phyloP scores from a whole-genome alignment of 2,888 invertebrate genomes.

The Thereva nobilitata region DNA sequence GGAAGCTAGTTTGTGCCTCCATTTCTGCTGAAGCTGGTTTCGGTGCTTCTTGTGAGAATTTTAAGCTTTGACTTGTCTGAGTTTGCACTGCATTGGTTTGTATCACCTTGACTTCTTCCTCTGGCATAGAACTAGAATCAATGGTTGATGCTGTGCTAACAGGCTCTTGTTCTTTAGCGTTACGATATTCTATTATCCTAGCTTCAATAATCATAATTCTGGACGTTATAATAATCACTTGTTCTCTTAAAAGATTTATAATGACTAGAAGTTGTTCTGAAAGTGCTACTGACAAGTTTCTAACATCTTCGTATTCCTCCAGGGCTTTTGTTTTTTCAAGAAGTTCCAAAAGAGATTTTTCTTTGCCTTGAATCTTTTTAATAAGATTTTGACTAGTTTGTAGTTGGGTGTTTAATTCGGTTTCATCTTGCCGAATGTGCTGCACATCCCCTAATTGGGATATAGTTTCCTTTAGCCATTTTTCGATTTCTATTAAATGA shows the following conservation, averaged over 20 bases:
- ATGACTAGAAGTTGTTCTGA: slow-evolving; percentile 64
- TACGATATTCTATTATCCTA: slow-evolving; percentile 57
- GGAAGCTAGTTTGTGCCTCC: slow-evolving; percentile 67
- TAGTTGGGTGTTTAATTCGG: slow-evolving; percentile 61
- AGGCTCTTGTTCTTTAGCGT: slow-evolving; percentile 43
- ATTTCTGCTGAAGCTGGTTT: slow-evolving; percentile 62
- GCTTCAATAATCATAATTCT: slow-evolving; percentile 63
- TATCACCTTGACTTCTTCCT: slow-evolving; percentile 62
- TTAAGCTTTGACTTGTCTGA: slow-evolving; percentile 67
- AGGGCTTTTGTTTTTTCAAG: slow-evolving; percentile 60
- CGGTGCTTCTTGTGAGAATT: slow-evolving; percentile 58
- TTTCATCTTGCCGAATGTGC: slow-evolving; percentile 57
- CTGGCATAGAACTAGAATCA: slow-evolving; percentile 73
- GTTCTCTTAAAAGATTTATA: slow-evolving; percentile 65
- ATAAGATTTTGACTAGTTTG: slow-evolving; percentile 61
- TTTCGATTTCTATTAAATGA: slow-evolving; percentile 62
- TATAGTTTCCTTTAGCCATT: slow-evolving; percentile 61
- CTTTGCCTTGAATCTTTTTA: slow-evolving; percentile 60
- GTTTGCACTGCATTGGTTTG: slow-evolving; percentile 62
- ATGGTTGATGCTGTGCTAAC: slow-evolving; percentile 61
- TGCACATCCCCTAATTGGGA: slow-evolving; percentile 50
- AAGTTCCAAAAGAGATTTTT: slow-evolving; percentile 60
- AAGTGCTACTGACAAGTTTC: slow-evolving; percentile 59
- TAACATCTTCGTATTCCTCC: slow-evolving; percentile 59
- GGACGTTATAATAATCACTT: slow-evolving; percentile 64